These are phyloP conservation scores for Noturus placidus DNA, from an alignment of 2,113 vertebrate species.

Conservation along the genomic window DNA sequence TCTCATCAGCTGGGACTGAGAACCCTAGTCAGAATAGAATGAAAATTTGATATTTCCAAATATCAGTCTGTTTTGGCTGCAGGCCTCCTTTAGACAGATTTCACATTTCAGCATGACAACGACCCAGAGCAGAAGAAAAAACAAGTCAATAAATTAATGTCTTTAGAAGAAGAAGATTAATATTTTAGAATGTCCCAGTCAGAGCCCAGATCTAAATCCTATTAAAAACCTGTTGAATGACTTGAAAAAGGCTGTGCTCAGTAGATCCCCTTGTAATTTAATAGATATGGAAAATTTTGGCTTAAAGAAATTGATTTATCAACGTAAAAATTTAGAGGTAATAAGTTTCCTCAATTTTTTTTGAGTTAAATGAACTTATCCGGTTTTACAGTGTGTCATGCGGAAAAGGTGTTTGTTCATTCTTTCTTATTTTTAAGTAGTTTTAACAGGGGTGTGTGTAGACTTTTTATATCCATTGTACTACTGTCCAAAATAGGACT, in stretches of 20 bases:
- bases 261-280: not conserved
- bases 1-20: not conserved
- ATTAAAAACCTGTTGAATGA: too few species aligned
- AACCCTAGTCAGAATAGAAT: too few species aligned
- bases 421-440: not conserved
- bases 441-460: not conserved
- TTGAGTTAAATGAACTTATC: too few species aligned
- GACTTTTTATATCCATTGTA: not conserved
- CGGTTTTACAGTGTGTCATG: not conserved
- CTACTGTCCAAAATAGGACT: not conserved
- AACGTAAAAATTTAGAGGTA: too few species aligned
- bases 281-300: not conserved
- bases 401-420: not conserved
- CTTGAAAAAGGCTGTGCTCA: too few species aligned
- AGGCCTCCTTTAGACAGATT: not conserved
- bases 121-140: not conserved
- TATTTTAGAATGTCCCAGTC: not conserved
- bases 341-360: too few species aligned
- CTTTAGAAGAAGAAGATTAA: not conserved
- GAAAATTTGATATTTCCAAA: not conserved
- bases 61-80: not conserved
- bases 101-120: not conserved
- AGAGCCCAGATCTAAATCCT: too few species aligned
- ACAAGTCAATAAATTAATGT: not conserved
- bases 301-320: too few species aligned